Evolutionary conservation across 2,888 invertebrate genomes (phyloP).

Genomic region (Dyspetes luteomarginatus): DNA sequence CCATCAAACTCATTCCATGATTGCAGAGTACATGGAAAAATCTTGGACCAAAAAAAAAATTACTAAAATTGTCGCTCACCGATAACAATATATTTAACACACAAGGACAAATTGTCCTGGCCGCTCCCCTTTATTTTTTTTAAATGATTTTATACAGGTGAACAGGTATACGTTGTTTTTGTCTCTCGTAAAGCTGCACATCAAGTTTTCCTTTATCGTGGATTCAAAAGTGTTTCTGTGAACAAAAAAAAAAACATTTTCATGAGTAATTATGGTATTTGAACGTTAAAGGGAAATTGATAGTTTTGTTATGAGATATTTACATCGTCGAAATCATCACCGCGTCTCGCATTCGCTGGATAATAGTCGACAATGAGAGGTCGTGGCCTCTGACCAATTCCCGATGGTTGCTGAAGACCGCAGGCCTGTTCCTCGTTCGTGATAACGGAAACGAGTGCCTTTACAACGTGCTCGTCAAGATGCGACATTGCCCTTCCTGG

Average conservation of each 20-base stretch:
- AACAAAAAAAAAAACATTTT: slow-evolving; percentile 35
- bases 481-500: slow-evolving; percentile 86
- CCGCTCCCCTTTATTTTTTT: slow-evolving; percentile 22
- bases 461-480: slow-evolving; percentile 88
- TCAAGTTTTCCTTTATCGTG: not conserved
- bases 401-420: slow-evolving; percentile 89
- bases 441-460: slow-evolving; percentile 87
- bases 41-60: not conserved
- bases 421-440: slow-evolving; percentile 89
- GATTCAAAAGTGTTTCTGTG: slow-evolving; percentile 57
- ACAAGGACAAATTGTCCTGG: slow-evolving; percentile 2
- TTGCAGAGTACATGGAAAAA: not conserved
- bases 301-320: not conserved
- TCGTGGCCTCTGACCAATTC: slow-evolving; percentile 90
- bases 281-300: not conserved
- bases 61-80: not conserved
- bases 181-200: slow-evolving; percentile 12
- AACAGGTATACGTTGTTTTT: too few species aligned
- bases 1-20: too few species aligned
- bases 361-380: slow-evolving; percentile 87
- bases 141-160: slow-evolving; percentile 34
- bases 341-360: slow-evolving; percentile 79
- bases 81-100: not conserved
- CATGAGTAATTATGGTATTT: not conserved
- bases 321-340: slow-evolving; percentile 77